Evolutionary conservation across 2,888 invertebrate species (phyloP), one percentile per base, ranked within the genome.

Genomic region (Colletes collaris): DNA sequence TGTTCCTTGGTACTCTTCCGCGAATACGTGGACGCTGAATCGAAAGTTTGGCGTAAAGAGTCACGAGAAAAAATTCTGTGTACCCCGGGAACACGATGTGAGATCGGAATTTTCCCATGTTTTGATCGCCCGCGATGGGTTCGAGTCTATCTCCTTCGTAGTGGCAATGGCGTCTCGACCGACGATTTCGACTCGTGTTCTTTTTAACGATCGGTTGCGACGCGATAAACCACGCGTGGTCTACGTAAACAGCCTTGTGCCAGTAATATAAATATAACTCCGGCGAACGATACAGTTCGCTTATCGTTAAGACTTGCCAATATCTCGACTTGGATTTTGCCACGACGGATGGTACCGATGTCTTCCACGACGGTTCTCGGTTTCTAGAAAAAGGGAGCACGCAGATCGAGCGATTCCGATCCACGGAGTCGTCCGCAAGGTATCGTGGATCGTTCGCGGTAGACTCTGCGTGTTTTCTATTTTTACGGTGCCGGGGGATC

Each of bases 401-500:
- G 19, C 5, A 16, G 52, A 27, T 19, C 49, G 10, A 56, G 3
- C 16, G 40, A 55, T 16, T n/a, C 4, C 8, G 49, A 35, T 19
- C 55, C 8, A 8, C 2, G 44, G 64, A 53, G 16, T 75, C 55
- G 63, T 40, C 6, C 27, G 65, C 63, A 37, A 64, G 50, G 60
- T 62, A 76, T 76, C 76, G 66, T 64, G 55, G 70, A 74, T 71
- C 59, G 53, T 70, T 10, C 55, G 65, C 27, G 66, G 63, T 52
- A 70, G 76, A 76, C 62, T 76, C 63, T 55, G 27, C 77, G 69
- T 78, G 76, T 81, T 76, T 68, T 86, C 86, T 86, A 86, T 82
- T 86, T 87, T 84, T 87, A 84, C 69, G 69, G 53, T 70, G 52
- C 27, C 64, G 78, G 72, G 78, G 72, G 71, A 69, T 75, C 79